phyloP scores from a whole-genome alignment of 2,797 vertebrate genomes.

The Ateles fusciceps region DNA sequence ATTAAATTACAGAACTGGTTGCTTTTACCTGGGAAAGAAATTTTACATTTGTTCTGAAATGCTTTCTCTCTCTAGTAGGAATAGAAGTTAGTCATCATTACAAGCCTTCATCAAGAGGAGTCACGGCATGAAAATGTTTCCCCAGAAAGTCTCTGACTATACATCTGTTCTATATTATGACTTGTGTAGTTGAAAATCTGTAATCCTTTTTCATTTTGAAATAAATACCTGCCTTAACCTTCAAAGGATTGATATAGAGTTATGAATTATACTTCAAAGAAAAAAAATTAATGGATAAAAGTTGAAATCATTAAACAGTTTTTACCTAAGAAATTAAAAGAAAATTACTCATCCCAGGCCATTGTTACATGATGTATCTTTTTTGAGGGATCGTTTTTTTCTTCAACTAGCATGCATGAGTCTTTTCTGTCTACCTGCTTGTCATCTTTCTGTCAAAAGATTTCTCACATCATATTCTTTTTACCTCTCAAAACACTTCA shows the following conservation, averaged over 20 bases:
- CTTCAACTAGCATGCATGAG: conserved; percentile 73
- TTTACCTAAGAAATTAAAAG: conserved; percentile 80
- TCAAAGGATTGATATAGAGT: conserved; percentile 61
- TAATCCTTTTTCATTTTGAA: conserved; percentile 76
- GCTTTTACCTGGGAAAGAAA: background rate
- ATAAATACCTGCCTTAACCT: conserved; percentile 68
- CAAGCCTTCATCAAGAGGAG: conserved; percentile 68
- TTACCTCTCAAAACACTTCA: conserved; percentile 78
- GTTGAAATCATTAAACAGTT: conserved; percentile 81
- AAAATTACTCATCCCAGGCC: conserved; percentile 77
- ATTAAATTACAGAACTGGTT: conserved; percentile 31
- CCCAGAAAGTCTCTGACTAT: conserved; percentile 30
- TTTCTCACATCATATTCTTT: conserved; percentile 76
- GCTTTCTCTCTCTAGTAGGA: conserved; percentile 49
- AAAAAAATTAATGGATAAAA: conserved; percentile 80
- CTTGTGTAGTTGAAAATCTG: conserved; percentile 45
- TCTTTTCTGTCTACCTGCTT: conserved; percentile 77
- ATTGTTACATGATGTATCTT: conserved; percentile 75
- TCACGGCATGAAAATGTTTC: conserved; percentile 36
- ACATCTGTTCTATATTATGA: background rate
- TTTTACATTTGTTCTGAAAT: conserved; percentile 50
- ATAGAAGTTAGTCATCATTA: conserved; percentile 67
- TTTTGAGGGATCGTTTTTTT: conserved; percentile 44
- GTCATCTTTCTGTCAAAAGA: conserved; percentile 82
- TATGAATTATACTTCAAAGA: conserved; percentile 82